phyloP scores from a whole-genome alignment of 2,888 invertebrate genomes.

The Chrysolina oricalcia region DNA sequence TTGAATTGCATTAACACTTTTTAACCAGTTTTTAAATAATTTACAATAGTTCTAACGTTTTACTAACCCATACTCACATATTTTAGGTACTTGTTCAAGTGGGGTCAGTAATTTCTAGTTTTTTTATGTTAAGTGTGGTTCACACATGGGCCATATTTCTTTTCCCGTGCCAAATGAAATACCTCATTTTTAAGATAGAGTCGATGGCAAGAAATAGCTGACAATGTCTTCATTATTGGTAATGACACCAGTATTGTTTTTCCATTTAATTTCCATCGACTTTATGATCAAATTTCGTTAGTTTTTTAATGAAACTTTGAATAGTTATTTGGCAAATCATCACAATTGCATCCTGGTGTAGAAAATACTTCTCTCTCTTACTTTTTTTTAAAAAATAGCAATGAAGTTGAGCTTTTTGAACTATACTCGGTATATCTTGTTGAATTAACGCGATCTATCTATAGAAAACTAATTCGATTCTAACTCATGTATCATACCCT shows the following conservation, averaged over 20 bases:
- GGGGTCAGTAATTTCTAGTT: slow-evolving; percentile 20
- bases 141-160: background rate
- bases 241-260: background rate
- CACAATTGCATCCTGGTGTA: background rate
- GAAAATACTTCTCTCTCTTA: background rate
- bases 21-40: slow-evolving; percentile 33
- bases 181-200: slow-evolving; percentile 8
- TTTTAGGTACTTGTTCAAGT: background rate
- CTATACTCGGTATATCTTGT: no score
- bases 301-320: background rate
- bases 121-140: background rate
- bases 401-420: no score
- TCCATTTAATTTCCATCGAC: background rate
- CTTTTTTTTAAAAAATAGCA: background rate
- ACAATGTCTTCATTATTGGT: background rate
- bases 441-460: no score
- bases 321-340: background rate
- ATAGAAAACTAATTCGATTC: no score
- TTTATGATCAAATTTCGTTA: background rate
- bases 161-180: slow-evolving; percentile 8
- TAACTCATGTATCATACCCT: no score
- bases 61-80: slow-evolving; percentile 30
- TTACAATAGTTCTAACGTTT: slow-evolving; percentile 32
- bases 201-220: background rate
- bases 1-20: slow-evolving; percentile 29